Evolutionary conservation across 2,797 vertebrate species (phyloP), one percentile per base, ranked within the genome.

Genomic region (Myotis planiceps): DNA sequence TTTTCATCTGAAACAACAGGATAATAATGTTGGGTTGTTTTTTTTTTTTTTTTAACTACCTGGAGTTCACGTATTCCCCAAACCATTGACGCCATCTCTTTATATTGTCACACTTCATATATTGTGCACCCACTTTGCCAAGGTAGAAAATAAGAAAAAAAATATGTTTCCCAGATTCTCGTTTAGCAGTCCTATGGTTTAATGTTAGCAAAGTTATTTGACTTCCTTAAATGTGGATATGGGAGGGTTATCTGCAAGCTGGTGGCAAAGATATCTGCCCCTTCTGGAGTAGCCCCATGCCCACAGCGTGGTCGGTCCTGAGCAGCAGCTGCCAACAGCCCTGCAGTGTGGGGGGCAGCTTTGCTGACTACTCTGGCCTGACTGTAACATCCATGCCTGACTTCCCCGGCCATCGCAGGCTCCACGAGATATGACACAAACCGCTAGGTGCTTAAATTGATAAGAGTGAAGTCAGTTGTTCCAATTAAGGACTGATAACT

Each of bases 301-400:
- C 4, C 9, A 5, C 15, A 23, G 15, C 27, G 3, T 9, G n/a
- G 9, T 8, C 16, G 7, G n/a, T 12, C 3, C 34, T 3, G 5
- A 68, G 15, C 1, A 5, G 10, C 18, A 13, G 13, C 14, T 9
- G 2, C 18, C 12, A 16, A 45, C 10, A 42, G 9, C 5, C 9
- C 15, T 47, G 32, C 23, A 9, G 0, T 10, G 23, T 6, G 5
- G 21, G 39, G 6, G 12, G 5, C 9, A 23, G 45, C n/a, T 5
- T 2, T 60, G 27, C 6, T 29, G 12, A 72, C 15, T 27, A 1
- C 34, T 72, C 42, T 34, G n/a, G 21, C 58, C 47, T n/a, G 5
- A n/a, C 19, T 60, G 8, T 45, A 18, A 16, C 7, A 66, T 9
- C 39, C 39, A 29, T 37, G 14, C 16, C 6, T 71, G 13, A 4